A percentile compares a stretch with the other conserved stretches of the same genome.
Conservation (phyloP, 2,888 invertebrate species). For the Hypercompe scribonia region DNA sequence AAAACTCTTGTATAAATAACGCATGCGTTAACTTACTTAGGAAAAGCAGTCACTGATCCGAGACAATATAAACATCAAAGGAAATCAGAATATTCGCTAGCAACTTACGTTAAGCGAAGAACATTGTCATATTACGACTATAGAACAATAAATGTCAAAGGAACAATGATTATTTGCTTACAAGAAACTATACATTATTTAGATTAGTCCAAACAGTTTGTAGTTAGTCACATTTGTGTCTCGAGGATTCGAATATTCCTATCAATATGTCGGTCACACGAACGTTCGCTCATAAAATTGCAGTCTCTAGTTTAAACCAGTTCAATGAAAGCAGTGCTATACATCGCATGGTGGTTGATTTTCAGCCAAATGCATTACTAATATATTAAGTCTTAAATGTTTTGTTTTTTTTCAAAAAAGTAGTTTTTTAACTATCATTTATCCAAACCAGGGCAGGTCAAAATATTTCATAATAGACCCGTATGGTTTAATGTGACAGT, state of each 20-base stretch:
- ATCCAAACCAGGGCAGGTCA: too few relatives aligned
- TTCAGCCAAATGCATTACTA: too few relatives aligned
- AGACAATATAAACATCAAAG: neutral
- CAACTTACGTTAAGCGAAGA: neutral
- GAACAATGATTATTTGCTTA: neutral
- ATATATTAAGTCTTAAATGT: too few relatives aligned
- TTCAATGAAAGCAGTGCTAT: too few relatives aligned
- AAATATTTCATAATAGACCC: too few relatives aligned
- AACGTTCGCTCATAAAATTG: too few relatives aligned
- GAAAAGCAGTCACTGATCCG: neutral
- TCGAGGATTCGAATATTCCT: neutral
- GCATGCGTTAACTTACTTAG: neutral
- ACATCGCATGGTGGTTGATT: too few relatives aligned
- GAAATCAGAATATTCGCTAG: neutral
- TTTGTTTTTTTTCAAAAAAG: too few relatives aligned
- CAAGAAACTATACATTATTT: neutral
- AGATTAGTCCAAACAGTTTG: neutral
- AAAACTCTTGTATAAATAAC: neutral
- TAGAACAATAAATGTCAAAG: neutral
- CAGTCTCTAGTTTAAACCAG: too few relatives aligned
- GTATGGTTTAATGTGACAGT: too few relatives aligned
- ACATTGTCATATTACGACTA: neutral
- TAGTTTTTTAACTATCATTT: too few relatives aligned
- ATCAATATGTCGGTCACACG: too few relatives aligned
- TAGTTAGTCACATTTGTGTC: neutral